Evolutionary conservation across 64 coral and sea anemone species (phyloP).

Genomic region (Anthopleura sola): DNA sequence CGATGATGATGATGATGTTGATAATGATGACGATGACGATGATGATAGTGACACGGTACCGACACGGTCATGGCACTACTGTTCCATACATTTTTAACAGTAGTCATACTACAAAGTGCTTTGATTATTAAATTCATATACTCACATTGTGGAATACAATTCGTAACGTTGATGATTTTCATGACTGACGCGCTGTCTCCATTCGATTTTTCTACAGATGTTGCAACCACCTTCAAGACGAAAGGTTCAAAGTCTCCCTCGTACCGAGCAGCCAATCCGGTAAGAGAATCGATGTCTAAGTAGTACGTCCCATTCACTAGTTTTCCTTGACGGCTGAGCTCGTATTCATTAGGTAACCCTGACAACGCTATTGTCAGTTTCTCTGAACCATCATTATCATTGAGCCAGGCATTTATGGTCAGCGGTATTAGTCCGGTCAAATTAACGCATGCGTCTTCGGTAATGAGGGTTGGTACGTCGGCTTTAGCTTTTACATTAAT

Average conservation of each 20-base stretch:
- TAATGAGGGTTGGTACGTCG: constrained; percentile 27
- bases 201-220: constrained; percentile 41
- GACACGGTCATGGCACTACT: no score
- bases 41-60: no score
- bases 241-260: constrained; percentile 30
- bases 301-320: neutral
- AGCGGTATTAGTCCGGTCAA: constrained; percentile 34
- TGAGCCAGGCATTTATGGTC: neutral
- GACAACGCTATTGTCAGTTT: constrained; percentile 35
- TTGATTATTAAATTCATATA: neutral
- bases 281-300: neutral
- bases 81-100: no score
- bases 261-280: constrained; percentile 1
- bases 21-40: no score
- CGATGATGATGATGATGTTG: no score
- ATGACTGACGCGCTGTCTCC: constrained; percentile 26
- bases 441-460: constrained; percentile 31
- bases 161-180: constrained; percentile 13
- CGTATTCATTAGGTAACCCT: constrained; percentile 40
- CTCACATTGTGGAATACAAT: constrained; percentile 18
- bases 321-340: neutral
- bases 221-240: constrained; percentile 18
- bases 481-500: constrained; percentile 43
- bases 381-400: constrained; percentile 47
- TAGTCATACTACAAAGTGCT: no score